Evolutionary conservation across 2,797 vertebrate genomes (phyloP), one percentile per base, ranked within the genome.

Genomic region (Bufotes viridis): DNA sequence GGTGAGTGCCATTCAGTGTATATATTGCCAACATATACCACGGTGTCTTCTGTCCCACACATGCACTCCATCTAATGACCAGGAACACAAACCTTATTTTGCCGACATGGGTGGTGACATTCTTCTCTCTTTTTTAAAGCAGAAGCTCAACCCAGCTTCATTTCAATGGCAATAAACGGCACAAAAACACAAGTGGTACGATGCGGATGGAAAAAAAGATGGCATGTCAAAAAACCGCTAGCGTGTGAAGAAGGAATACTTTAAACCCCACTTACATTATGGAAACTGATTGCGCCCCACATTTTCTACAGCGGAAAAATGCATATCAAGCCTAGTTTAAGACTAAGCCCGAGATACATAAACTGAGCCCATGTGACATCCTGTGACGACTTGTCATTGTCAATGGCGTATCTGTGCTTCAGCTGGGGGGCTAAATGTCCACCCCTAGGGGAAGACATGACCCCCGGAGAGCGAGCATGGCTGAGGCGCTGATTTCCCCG

Each of bases 401-500:
- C 13, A n/a, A n/a, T 55, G 74, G 49, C 22, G 22, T 14, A 78
- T 53, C 22, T 55, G 74, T 55, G 51, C 51, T 24, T n/a, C 51
- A n/a, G 49, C 49, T 53, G 4, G 20, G 22, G 74, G 74, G 20
- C 72, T 53, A 20, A 74, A n/a, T 76, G 74, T 76, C 20, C 74
- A 74, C 26, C 74, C 74, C 49, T 42, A 76, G 74, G 74, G 74
- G 49, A 53, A 76, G 74, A 51, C 74, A n/a, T 76, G 74, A n/a
- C 74, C 72, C 72, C 49, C 49, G 49, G 49, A 55, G 74, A 78
- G 14, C 22, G 0, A 7, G 22, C 72, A 74, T 9, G 60, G 29
- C 14, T 79, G 84, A 14, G 42, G 55, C 18, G 24, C 24, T 67
- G 34, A 78, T 78, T 86, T 86, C 85, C 85, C 76, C 70, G 51